Percentiles rank a stretch among this genome's conserved stretches.
Conservation (phyloP, 2,113 vertebrate species). For the Laterallus jamaicensis region DNA sequence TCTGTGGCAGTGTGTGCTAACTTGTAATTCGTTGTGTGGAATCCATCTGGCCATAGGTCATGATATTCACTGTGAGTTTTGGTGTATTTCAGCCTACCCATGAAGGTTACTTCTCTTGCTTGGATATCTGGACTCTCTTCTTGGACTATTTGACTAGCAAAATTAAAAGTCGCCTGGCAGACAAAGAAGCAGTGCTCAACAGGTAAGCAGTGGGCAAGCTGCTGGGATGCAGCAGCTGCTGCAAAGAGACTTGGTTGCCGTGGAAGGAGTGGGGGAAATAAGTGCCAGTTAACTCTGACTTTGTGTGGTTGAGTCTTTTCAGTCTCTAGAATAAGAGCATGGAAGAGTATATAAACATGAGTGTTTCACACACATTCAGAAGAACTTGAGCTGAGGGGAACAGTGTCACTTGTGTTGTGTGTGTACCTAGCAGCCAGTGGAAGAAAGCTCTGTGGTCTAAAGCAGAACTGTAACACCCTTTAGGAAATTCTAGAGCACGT, state of each 20-base stretch:
- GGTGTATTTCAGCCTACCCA: conserved; percentile 86
- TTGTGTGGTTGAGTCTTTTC: background rate
- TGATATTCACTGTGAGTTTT: background rate
- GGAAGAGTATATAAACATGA: background rate
- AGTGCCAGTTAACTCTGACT: background rate
- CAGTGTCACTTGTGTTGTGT: background rate
- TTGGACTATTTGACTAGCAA: conserved; percentile 97
- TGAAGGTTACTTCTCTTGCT: conserved; percentile 97
- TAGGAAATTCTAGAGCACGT: background rate
- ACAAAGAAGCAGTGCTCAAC: conserved; percentile 93
- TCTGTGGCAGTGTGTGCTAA: background rate
- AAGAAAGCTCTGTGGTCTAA: background rate
- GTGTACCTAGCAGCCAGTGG: background rate
- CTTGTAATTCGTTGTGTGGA: background rate
- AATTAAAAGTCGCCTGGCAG: conserved; percentile 93
- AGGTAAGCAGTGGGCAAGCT: conserved; percentile 61
- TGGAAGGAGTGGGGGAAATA: background rate
- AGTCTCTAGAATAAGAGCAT: background rate
- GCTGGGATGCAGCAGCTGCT: background rate
- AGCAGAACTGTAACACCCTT: background rate
- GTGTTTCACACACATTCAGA: background rate
- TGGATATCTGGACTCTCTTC: conserved; percentile 98
- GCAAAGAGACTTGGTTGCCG: fast-evolving
- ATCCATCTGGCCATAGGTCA: fast-evolving
- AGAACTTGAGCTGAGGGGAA: background rate